Base-by-base conservation (phyloP, 1,140 invertebrate species). In the Atta cephalotes region DNA sequence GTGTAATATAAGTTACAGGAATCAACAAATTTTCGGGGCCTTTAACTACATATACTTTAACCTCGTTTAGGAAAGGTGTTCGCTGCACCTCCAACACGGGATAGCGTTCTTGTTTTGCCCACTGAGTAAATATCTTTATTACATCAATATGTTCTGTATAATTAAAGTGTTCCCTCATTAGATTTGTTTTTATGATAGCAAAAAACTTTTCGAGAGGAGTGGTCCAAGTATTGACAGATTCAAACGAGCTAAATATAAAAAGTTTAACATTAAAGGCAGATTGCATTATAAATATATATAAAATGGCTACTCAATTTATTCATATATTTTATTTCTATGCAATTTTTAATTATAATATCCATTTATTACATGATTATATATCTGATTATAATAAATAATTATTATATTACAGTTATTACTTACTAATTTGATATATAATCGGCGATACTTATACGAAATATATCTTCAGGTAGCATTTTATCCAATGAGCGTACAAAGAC, bases 61-160 rank as follows among this genome's bases (percentile, higher is more conserved):
- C 76, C 95, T 95, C 3, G 85, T 90, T 92, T 94, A 5, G 88
- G 87, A 53, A 96, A 95, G 86, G 95, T 87, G 76, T 6, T 63
- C 96, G 93, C 0, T 62, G 89, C 0, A 97, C 96, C 9, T 94
- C 97, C 9, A 98, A 89, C 0, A 97, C 89, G 0, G 97, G 97
- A 94, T 97, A 97, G 39, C 96, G 96, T 87, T 96, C 96, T 90
- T 97, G 96, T 31, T 97, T 93, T 0, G 96, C 96, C 97, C 97
- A 98, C 0, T 97, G 96, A 76, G 96, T 96, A 94, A 97, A 96
- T 45, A 45, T 45, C 39, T 10, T 3, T 10, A 3, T 45, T 45
- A 45, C 2, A 10, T 45, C 9, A 0, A 10, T 45, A 45, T 10
- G 7, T 45, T 45, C 39, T 45, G 1, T 45, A 45, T 35, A 35